A percentile compares a stretch with the other conserved stretches of the same genome.
Evolutionary conservation across 2,113 vertebrate genomes (phyloP).

Genomic region (Coptodon bakossiorum): DNA sequence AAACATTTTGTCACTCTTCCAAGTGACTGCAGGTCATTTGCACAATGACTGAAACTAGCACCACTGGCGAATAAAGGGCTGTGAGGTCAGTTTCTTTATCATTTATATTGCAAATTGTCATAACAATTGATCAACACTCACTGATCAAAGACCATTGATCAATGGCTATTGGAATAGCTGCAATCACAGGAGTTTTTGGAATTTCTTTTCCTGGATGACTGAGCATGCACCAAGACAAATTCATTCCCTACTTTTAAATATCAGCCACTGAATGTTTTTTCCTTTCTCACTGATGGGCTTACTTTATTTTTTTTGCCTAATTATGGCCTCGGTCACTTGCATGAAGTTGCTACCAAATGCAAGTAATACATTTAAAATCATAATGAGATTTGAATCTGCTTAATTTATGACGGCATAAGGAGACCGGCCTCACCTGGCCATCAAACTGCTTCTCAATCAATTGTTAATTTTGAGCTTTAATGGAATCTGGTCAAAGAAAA

Average conservation of each 20-base stretch:
- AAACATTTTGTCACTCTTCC: background rate
- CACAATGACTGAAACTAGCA: background rate
- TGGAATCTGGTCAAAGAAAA: background rate
- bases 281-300: background rate
- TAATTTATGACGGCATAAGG: background rate
- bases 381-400: background rate
- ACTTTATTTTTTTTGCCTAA: fast-evolving
- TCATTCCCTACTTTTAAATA: background rate
- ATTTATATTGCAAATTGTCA: background rate
- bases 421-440: background rate
- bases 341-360: background rate
- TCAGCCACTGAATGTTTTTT: background rate
- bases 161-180: background rate
- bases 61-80: background rate
- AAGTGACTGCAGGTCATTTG: background rate
- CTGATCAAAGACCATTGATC: background rate
- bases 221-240: background rate
- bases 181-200: background rate
- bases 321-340: background rate
- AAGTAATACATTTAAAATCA: background rate
- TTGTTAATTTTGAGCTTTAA: background rate
- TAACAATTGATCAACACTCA: background rate
- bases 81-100: background rate
- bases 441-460: background rate
- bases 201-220: background rate